Evolutionary conservation across 2,113 vertebrate genomes (phyloP), one percentile per base, ranked within the genome.

Genomic region (Lamprologus tigripictilis): DNA sequence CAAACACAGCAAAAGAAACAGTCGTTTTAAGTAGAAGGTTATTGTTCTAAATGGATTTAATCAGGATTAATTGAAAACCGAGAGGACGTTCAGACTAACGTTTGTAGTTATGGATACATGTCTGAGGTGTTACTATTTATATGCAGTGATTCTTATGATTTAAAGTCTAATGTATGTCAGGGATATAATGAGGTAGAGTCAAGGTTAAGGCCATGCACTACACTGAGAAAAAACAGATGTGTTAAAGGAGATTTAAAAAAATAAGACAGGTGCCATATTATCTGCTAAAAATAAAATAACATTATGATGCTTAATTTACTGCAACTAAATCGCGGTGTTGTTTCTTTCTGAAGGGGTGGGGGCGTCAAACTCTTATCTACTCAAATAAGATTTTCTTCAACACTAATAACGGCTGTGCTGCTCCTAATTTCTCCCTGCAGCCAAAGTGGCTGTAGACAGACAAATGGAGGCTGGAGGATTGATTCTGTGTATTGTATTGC

Each of bases 341-440:
- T 78, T 79, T 83, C 21, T 37, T 63, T 14, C 21, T 73, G 68
- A 42, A 26, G 40, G 26, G 16, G 19, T 63, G 57, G 61, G 58
- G 35, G 84, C 63, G 40, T 80, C 28, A 91, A 84, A 89, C 90
- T 66, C 89, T 93, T 40, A 45, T 88, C 87, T 93, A 28, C 53
- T 88, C 87, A 83, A 88, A 94, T 90, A 90, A 93, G 92, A 91
- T 91, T 90, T 90, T 88, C 85, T 84, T 80, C 83, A 88, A 61
- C 84, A 17, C 91, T 95, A 95, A 94, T 95, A 94, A 97, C 96
- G 96, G 97, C 97, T 98, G 97, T 97, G 97, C 96, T 95, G 95
- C 95, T 97, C 96, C 97, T 98, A 98, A 98, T 98, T 97, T 97
- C 97, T 96, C 97, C 97, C 97, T 97, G 97, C 97, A 97, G 97